Base-by-base conservation (phyloP, 2,888 invertebrate genomes). In the Cyaniris semiargus region DNA sequence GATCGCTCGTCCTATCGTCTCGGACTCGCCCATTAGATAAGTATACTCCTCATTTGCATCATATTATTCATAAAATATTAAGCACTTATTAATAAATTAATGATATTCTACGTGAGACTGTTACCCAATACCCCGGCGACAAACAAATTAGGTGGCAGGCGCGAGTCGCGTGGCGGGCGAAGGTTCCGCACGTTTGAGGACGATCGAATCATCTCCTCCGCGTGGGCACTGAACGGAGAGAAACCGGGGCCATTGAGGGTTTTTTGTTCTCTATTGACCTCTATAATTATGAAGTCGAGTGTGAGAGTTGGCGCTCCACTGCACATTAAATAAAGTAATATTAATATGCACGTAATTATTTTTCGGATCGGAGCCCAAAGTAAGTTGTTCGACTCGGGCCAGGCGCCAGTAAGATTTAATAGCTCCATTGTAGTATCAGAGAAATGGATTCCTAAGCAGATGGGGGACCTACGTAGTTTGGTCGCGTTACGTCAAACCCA, bases 61-160 rank as follows among this genome's bases (percentile, higher is more conserved):
- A 66, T 27, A 66, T 66, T 66, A 66, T 31, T 66, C 7, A 66
- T 31, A 66, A 66, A 27, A 66, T 66, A 66, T 66, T 66, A 66
- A 31, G 15, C 27, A 66, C 8, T 6, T 66, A 66, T 66, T 66
- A 66, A 66, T 66, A 66, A 66, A 66, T 31, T 66, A 27, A 66
- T 66, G 27, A 66, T 23, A 60, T 60, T 66, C 31, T 27, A 18
- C 66, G 13, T 31, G 15, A 18, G 5, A 66, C 2, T 66, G 31
- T 31, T 66, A 66, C 6, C 66, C 15, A 66, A 66, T 66, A 66
- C 27, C 27, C 27, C 66, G 13, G 27, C 3, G 66, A 66, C 66
- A 66, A 66, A 66, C 66, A 66, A 66, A 66, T 66, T 66, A 66
- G 27, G 5, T 15, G 66, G 15, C 27, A 5, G 66, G 66, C 27